Base-by-base conservation (phyloP, 1,140 invertebrate species). In the Zaprionus vittiger region DNA sequence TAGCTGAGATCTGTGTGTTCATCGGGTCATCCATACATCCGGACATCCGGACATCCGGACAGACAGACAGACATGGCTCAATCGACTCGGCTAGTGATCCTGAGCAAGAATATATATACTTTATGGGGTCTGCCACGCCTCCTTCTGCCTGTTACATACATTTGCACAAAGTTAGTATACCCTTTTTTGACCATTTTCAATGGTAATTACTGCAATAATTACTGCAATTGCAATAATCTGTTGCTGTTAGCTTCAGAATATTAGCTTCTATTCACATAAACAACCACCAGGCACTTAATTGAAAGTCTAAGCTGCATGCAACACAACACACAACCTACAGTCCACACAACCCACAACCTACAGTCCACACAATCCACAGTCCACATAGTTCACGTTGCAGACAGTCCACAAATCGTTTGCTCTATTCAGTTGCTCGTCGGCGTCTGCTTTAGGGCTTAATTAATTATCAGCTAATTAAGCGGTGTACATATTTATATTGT, bases 401-500 rank as follows among this genome's bases (percentile, higher is more conserved):
- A 41, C 22, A 47, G n/a, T 47, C n/a, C 41, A 17, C 41, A 47
- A 47, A 47, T 52, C 20, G 20, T 52, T 17, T 17, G 41, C n/a
- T 52, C 47, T 52, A 52, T 52, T 54, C 24, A 54, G 12, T 15
- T 17, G 24, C 56, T 31, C 22, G 34, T 28, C n/a, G 44, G 28
- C 34, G 44, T 60, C 59, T 65, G 62, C 56, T 47, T 75, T 73
- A 12, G 44, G 28, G 66, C 78, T 81, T 75, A 89, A 87, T 89
- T 84, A 84, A 84, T 87, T 83, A 89, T 63, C 62, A 83, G 78
- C 84, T 89, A 87, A 87, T 87, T 82, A 89, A 89, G 81, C 66
- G 81, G 47, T 56, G 75, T 78, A 89, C 84, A 81, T 81, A 87
- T 81, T 81, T 84, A 81, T 81, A 76, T 72, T 73, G 63, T 2